Base-by-base conservation (phyloP, 1,140 invertebrate genomes). In the Drosophila ironensis region DNA sequence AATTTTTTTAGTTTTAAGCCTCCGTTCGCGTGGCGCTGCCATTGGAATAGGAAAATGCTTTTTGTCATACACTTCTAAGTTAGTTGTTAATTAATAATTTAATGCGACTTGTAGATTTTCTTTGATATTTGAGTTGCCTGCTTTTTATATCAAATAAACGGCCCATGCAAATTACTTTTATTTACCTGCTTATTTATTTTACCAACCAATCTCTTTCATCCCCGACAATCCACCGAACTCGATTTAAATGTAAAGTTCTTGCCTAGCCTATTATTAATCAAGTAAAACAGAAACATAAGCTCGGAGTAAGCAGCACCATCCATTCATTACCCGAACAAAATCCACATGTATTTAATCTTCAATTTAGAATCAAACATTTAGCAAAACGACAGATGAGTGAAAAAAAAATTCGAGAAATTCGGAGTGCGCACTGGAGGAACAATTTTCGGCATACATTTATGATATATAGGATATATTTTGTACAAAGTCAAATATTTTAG, bases 371-470 rank as follows among this genome's bases (percentile, higher is more conserved):
- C 35, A 72, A 51, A 51, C 28, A 56, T 72, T 64, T 35, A 60
- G 42, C 48, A 63, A 70, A 45, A 30, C 17, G 28, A 80, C 56
- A 51, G 20, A 68, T 47, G 78, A 86, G 80, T 86, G 80, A 80
- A 81, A 72, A 81, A 72, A 30, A 68, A 51, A 40, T 56, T 53
- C 46, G 50, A 70, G 42, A 35, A 72, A 53, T 72, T 68, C 51
- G 51, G 71, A 64, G 68, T 52, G 48, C 45, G 73, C 46, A 84
- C 72, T 73, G 72, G 46, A 69, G 80, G 80, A 86, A 86, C 80
- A 86, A 86, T 86, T 86, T 86, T 86, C 71, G 80, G 80, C 80
- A 80, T 80, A 82, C 80, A 80, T 80, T 84, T 78, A 84, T 72
- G 27, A 57, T 27, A 60, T n/a, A 67, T 80, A 64, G 75, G 47